Conservation (phyloP, 92 coral and sea anemone species). For the Phymanthus crucifer region DNA sequence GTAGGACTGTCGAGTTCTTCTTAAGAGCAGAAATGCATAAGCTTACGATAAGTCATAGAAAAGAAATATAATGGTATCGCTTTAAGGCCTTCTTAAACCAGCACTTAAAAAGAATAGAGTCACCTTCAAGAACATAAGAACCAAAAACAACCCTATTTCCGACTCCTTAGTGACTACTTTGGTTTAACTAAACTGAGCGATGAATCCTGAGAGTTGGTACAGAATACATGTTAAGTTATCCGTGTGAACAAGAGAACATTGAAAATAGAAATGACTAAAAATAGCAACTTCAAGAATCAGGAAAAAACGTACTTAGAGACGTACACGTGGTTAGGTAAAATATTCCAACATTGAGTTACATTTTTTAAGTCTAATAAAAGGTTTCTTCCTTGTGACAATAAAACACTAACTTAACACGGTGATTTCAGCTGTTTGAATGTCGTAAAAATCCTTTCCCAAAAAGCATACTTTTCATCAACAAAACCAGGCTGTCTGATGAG, state of each 20-base stretch:
- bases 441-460: not conserved
- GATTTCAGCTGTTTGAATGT: not conserved
- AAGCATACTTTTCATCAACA: not conserved
- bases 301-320: not conserved
- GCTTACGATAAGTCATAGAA: conserved; percentile 7
- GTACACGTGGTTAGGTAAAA: not conserved
- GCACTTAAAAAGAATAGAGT: conserved; percentile 11
- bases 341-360: not conserved
- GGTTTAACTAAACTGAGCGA: not conserved
- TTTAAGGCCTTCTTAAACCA: conserved; percentile 25
- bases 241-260: too few relatives aligned
- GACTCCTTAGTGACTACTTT: not conserved
- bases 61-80: conserved; percentile 15
- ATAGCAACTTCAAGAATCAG: not conserved
- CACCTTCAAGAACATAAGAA: not conserved
- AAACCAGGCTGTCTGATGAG: not conserved
- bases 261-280: not conserved
- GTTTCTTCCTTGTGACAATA: not conserved
- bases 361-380: not conserved
- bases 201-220: not conserved
- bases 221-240: not conserved
- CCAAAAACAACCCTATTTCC: conserved; percentile 4
- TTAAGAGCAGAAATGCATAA: conserved; percentile 7
- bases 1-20: conserved; percentile 14
- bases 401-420: not conserved